phyloP scores from a whole-genome alignment of 2,888 invertebrate genomes.

The Imbricaverruca yamaguchii region DNA sequence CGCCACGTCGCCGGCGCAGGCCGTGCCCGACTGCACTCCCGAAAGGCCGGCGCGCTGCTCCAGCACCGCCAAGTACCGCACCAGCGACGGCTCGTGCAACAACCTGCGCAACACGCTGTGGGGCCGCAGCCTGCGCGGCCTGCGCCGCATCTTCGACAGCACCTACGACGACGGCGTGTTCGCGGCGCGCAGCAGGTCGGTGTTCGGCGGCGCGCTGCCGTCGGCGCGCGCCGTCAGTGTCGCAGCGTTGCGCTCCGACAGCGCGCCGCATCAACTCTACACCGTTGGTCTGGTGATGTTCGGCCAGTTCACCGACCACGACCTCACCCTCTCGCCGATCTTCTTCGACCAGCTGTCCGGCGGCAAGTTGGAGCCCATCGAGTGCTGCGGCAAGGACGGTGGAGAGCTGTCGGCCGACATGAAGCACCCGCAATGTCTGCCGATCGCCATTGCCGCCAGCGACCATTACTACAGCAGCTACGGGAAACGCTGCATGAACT shows the following conservation, averaged over 20 bases:
- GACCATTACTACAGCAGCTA: slow-evolving; percentile 34
- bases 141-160: slow-evolving; percentile 14
- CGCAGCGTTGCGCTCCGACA: neutral
- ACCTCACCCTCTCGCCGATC: slow-evolving; percentile 31
- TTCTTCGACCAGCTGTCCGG: slow-evolving; percentile 24
- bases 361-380: slow-evolving; percentile 28
- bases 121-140: neutral
- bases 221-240: neutral
- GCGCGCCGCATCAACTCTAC: neutral
- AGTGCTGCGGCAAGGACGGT: slow-evolving; percentile 34
- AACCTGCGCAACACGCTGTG: neutral
- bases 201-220: neutral
- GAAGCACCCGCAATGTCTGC: slow-evolving; percentile 35
- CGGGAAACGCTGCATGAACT: slow-evolving; percentile 31
- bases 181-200: neutral
- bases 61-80: neutral
- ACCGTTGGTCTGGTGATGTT: slow-evolving; percentile 30
- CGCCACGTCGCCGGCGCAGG: neutral
- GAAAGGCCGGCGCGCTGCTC: neutral
- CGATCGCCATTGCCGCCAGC: slow-evolving; percentile 34
- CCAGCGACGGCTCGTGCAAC: neutral
- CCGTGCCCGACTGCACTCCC: neutral
- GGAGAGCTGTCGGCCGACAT: slow-evolving; percentile 27
- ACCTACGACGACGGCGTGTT: slow-evolving; percentile 1
- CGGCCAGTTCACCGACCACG: slow-evolving; percentile 33